These are phyloP conservation scores for Orthosia gracilis DNA, from an alignment of 2,888 invertebrate genomes.

Conservation along the genomic window DNA sequence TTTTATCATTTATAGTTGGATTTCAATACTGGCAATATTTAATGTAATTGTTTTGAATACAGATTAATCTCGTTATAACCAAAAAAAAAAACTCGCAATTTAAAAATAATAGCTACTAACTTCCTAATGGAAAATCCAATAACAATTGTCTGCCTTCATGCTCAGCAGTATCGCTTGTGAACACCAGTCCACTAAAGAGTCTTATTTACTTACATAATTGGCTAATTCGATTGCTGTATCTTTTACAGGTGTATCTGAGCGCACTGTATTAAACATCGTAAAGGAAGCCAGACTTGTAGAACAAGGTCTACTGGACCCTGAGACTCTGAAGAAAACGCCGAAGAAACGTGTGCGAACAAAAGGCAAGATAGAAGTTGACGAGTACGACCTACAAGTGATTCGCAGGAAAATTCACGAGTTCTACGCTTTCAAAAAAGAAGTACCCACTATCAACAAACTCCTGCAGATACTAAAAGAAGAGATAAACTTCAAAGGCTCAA, in stretches of 20 bases:
- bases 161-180: too few relatives aligned
- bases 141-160: too few relatives aligned
- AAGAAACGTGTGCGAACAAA: conserved; percentile 87
- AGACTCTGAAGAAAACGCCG: conserved; percentile 84
- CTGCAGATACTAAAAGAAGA: conserved; percentile 87
- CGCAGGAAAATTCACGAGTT: conserved; percentile 88
- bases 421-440: conserved; percentile 88
- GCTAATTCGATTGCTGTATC: conserved; percentile 9
- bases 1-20: too few relatives aligned
- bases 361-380: conserved; percentile 88
- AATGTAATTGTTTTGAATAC: too few relatives aligned
- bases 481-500: conserved; percentile 87
- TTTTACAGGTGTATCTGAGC: conserved; percentile 85
- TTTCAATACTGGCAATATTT: too few relatives aligned
- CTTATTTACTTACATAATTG: background rate
- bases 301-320: conserved; percentile 87
- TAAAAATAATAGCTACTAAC: too few relatives aligned
- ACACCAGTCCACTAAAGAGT: too few relatives aligned
- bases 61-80: too few relatives aligned
- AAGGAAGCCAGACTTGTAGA: conserved; percentile 87
- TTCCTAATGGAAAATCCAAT: too few relatives aligned
- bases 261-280: conserved; percentile 86
- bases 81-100: too few relatives aligned
- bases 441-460: conserved; percentile 87
- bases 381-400: conserved; percentile 87